Base-by-base conservation (phyloP, 1,140 invertebrate genomes). In the Alviniconcha marisindica region DNA sequence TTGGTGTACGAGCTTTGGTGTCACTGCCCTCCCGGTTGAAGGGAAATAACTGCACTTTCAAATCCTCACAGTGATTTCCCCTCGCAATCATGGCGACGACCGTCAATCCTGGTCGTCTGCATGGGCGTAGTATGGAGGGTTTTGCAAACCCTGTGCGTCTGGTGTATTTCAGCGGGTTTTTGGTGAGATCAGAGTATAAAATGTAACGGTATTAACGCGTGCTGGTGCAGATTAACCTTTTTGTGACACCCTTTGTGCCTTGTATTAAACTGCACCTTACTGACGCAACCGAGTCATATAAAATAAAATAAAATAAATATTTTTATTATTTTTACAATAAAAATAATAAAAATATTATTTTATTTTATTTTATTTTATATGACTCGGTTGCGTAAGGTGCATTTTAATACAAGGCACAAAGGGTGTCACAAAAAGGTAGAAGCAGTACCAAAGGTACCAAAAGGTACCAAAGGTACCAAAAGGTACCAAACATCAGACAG, bases 141-240 rank as follows among this genome's bases (percentile, higher is more conserved):
- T 40, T 71, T 38, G 36, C 40, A 40, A 71, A 71, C 21, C 69
- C 69, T 40, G 69, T 71, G 18, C 33, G 24, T 24, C 12, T 71
- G 33, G 10, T 71, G 36, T 71, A 71, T 71, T 71, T 71, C 69
- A 71, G 69, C 36, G 69, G 69, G 2, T 71, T 71, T 24, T 21
- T 71, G 69, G 69, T 71, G 36, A 71, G 69, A 21, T 5, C 28
- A 33, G 24, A 40, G 36, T 42, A 10, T 5, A 10, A 33, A 66
- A 0, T 33, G 63, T 28, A 33, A 31, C 12, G 28, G 12, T 14
- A 15, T 71, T 18, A 36, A 40, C 1, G 15, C 18, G 10, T 71
- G 2, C 31, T 33, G 12, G 10, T 15, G n/a, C n/a, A n/a, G n/a
- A n/a, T n/a, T n/a, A n/a, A n/a, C n/a, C n/a, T n/a, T n/a, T n/a